Conservation (phyloP, 2,888 invertebrate genomes). For the Agonopterix heracliana region DNA sequence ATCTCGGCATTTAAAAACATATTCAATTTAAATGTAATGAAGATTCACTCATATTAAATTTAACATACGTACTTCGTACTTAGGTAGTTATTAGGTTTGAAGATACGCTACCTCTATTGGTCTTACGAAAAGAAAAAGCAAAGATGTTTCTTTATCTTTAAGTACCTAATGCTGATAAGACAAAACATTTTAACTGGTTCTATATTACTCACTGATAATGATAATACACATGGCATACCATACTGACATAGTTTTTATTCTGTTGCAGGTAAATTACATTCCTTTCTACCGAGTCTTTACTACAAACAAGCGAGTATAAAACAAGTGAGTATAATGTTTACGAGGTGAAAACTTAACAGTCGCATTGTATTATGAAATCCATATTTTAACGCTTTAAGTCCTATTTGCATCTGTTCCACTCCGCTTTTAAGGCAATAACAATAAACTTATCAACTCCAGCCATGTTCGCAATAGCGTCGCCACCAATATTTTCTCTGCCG, state of each 20-base stretch:
- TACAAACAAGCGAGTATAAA: background rate
- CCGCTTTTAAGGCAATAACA: constrained; percentile 34
- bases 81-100: too few species aligned
- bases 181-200: too few species aligned
- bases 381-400: background rate
- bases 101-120: too few species aligned
- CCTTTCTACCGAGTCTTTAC: background rate
- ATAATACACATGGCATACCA: constrained; percentile 3
- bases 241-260: constrained; percentile 18
- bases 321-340: background rate
- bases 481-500: constrained; percentile 36
- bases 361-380: constrained; percentile 2
- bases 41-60: too few species aligned
- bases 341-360: constrained; percentile 2
- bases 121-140: too few species aligned
- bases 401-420: constrained; percentile 14
- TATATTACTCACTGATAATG: too few species aligned
- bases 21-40: too few species aligned
- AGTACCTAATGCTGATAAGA: too few species aligned
- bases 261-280: constrained; percentile 16
- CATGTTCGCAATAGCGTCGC: constrained; percentile 36
- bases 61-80: too few species aligned
- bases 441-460: constrained; percentile 47
- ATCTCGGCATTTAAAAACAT: too few species aligned
- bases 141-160: too few species aligned